These are phyloP conservation scores for Squalus acanthias DNA, from an alignment of 2,797 vertebrate genomes.

Conservation along the genomic window DNA sequence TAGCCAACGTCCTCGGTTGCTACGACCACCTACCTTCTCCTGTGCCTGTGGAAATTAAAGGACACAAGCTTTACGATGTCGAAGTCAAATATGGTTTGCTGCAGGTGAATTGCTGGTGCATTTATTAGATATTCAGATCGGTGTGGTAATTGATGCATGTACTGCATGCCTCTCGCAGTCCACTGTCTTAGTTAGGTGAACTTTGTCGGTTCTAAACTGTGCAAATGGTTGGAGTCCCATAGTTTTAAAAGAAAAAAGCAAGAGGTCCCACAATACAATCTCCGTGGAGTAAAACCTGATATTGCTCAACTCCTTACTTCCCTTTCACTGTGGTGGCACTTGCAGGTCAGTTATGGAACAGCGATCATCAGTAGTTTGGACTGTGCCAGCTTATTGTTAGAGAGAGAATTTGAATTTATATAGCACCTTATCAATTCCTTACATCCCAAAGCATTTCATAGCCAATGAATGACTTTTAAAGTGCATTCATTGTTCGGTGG, in stretches of 20 bases:
- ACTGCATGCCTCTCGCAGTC: too few species aligned
- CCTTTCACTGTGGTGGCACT: not conserved
- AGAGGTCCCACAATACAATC: too few species aligned
- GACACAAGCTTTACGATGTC: slow-evolving; percentile 92
- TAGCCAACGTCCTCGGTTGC: slow-evolving; percentile 89
- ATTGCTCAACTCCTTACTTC: not conserved
- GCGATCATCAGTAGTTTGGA: not conserved
- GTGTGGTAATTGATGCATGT: not conserved
- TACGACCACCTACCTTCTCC: slow-evolving; percentile 92
- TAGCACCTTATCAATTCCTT: not conserved
- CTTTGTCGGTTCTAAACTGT: not conserved
- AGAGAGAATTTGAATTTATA: not conserved
- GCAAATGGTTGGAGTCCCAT: not conserved
- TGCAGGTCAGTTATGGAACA: not conserved
- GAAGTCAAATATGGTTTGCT: slow-evolving; percentile 95
- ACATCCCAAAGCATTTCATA: not conserved
- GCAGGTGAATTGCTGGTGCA: slow-evolving; percentile 67
- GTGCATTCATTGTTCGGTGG: not conserved
- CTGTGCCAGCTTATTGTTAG: not conserved
- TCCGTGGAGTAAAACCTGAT: not conserved
- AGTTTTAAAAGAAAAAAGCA: not conserved
- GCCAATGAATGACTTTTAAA: not conserved
- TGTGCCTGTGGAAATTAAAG: slow-evolving; percentile 84
- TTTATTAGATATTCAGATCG: not conserved
- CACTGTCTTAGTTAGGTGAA: not conserved